Conservation (phyloP, 1,140 invertebrate species). For the Drosophila simulans region DNA sequence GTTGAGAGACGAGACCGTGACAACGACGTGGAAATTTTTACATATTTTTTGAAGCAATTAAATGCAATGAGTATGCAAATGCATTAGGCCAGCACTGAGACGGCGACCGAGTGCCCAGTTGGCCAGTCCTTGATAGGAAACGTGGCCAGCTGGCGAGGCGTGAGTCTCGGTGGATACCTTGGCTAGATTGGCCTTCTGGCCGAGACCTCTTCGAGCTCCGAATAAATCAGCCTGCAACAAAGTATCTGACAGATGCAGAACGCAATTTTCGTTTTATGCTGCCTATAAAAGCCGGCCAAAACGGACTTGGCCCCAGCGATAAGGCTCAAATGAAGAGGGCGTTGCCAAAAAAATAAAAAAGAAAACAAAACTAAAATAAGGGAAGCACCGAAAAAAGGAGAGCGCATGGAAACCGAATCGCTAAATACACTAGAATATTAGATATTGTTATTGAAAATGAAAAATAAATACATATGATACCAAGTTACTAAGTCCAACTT, state of each 20-base stretch:
- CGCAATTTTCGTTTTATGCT: constrained; percentile 70
- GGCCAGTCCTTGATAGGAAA: constrained; percentile 61
- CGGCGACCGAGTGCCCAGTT: constrained; percentile 21
- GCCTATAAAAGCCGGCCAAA: constrained; percentile 56
- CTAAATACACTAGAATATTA: neutral
- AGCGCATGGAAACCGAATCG: neutral
- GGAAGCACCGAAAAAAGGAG: constrained; percentile 1
- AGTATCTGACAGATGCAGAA: constrained; percentile 79
- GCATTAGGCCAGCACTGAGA: constrained; percentile 60
- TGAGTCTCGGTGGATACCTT: constrained; percentile 72
- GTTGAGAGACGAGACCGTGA: constrained; percentile 54
- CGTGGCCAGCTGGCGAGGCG: constrained; percentile 58
- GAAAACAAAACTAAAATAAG: constrained; percentile 28
- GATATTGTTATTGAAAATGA: too few relatives aligned
- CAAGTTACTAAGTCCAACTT: too few relatives aligned
- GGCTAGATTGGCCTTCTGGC: constrained; percentile 69
- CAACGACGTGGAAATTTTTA: constrained; percentile 67
- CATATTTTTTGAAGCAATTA: constrained; percentile 80
- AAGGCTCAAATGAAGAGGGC: constrained; percentile 73
- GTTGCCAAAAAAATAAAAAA: constrained; percentile 40
- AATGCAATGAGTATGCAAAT: constrained; percentile 80
- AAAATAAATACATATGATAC: too few relatives aligned
- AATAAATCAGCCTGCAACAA: constrained; percentile 67
- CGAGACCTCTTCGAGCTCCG: constrained; percentile 5
- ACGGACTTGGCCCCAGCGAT: constrained; percentile 34